phyloP scores from a whole-genome alignment of 2,113 vertebrate species.

The Seriola rivoliana region DNA sequence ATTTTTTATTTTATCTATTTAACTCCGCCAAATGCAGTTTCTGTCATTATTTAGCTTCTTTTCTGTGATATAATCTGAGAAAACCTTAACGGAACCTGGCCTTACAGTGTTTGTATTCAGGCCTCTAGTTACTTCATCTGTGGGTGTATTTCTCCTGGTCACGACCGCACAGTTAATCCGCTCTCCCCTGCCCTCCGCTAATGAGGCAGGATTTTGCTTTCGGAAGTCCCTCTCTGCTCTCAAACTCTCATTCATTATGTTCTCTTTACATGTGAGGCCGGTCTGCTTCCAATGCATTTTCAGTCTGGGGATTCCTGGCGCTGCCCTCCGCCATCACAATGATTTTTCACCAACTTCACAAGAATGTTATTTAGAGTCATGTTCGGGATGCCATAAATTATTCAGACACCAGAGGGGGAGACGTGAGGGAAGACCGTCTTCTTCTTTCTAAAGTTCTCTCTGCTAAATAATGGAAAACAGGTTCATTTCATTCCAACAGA shows the following conservation, averaged over 20 bases:
- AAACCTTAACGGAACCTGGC: constrained; percentile 12
- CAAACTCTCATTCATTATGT: constrained; percentile 72
- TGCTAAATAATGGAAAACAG: neutral
- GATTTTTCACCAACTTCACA: constrained; percentile 65
- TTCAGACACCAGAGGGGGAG: constrained; percentile 14
- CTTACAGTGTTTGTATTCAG: constrained; percentile 26
- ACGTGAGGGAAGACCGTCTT: neutral
- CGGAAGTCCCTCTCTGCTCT: constrained; percentile 62
- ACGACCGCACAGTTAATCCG: constrained; percentile 51
- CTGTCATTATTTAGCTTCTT: neutral
- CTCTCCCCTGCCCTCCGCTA: constrained; percentile 45
- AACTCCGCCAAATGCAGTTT: neutral
- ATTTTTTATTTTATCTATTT: neutral
- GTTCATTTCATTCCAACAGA: neutral
- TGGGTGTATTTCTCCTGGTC: constrained; percentile 9
- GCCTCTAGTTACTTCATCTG: neutral
- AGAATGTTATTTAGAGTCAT: constrained; percentile 47
- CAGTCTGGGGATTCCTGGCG: constrained; percentile 57
- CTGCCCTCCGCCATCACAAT: constrained; percentile 54
- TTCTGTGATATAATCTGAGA: neutral
- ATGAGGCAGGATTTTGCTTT: constrained; percentile 56
- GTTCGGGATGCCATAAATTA: constrained; percentile 55
- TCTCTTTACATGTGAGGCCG: constrained; percentile 51
- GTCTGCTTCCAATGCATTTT: constrained; percentile 48
- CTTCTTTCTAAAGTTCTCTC: neutral